Percentiles rank a stretch among this genome's conserved stretches.
Evolutionary conservation across 2,888 invertebrate species (phyloP).

Genomic region (Zygaena filipendulae): DNA sequence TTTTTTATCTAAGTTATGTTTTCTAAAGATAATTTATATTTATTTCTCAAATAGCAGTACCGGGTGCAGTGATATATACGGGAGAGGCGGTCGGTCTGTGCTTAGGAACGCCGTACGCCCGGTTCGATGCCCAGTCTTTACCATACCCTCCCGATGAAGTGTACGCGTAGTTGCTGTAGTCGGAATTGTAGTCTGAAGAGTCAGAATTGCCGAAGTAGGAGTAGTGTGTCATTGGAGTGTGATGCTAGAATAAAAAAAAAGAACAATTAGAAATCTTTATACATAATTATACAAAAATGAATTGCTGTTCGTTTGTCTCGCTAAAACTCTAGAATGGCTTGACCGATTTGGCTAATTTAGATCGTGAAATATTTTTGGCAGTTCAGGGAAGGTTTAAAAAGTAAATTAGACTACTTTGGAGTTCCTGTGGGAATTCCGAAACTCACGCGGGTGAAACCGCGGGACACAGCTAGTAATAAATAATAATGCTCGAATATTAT

Average conservation of each 20-base stretch:
- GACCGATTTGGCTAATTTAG: too few species aligned
- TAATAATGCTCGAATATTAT: slow-evolving; percentile 1
- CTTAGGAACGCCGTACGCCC: slow-evolving; percentile 48
- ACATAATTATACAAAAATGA: background rate
- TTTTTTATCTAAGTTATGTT: too few species aligned
- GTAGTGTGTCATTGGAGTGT: slow-evolving; percentile 42
- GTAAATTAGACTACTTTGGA: too few species aligned
- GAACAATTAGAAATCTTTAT: slow-evolving; percentile 1
- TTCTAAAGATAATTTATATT: too few species aligned
- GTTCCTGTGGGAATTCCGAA: too few species aligned
- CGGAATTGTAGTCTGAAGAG: slow-evolving; percentile 41
- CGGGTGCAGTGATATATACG: slow-evolving; percentile 51
- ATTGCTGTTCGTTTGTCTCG: too few species aligned
- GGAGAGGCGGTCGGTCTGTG: slow-evolving; percentile 40
- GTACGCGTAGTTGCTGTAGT: slow-evolving; percentile 48
- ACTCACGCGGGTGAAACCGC: too few species aligned
- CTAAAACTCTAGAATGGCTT: too few species aligned
- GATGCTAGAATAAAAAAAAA: slow-evolving; percentile 30
- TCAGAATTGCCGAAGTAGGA: slow-evolving; percentile 53
- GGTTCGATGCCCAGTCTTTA: slow-evolving; percentile 59
- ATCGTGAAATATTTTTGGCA: too few species aligned
- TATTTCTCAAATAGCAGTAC: too few species aligned
- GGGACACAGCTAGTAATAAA: too few species aligned
- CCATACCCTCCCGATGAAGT: slow-evolving; percentile 45
- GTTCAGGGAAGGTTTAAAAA: too few species aligned